Conservation (phyloP, 2,113 vertebrate species). For the Calcarius ornatus region DNA sequence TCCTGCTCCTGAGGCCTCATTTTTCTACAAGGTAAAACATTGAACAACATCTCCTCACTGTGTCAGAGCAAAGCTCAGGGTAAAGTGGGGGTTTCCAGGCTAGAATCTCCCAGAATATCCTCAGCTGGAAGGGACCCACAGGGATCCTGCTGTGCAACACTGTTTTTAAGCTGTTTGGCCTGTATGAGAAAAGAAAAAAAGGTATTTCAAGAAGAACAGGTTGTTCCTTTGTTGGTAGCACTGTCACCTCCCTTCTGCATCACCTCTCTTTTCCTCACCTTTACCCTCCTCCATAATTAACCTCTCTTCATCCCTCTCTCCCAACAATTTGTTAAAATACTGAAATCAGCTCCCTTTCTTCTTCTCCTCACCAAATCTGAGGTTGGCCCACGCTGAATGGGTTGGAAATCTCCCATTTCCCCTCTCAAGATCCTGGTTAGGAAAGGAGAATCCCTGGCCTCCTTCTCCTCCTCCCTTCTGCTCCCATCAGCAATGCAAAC, state of each 20-base stretch:
- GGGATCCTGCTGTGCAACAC: neutral
- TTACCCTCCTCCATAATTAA: neutral
- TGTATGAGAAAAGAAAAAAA: neutral
- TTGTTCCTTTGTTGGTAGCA: rapidly evolving
- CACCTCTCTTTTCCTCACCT: neutral
- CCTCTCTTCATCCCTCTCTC: neutral
- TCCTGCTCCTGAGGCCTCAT: neutral
- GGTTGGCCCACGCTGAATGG: neutral
- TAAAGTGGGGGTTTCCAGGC: neutral
- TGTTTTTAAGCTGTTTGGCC: neutral
- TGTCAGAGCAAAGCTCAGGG: neutral
- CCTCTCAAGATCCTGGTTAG: neutral
- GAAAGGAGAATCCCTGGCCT: neutral
- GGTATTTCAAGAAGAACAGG: neutral
- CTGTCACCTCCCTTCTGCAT: neutral
- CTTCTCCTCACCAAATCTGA: neutral
- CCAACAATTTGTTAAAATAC: neutral
- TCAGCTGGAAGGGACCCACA: neutral
- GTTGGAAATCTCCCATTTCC: neutral
- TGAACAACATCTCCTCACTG: neutral
- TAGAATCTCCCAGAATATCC: neutral
- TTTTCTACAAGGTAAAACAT: neutral
- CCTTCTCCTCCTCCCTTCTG: neutral
- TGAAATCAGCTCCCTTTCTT: neutral
- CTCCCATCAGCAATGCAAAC: neutral